Percentiles rank a stretch among this genome's conserved stretches.
These are phyloP conservation scores for Xestia rhomboidea DNA, from an alignment of 2,888 invertebrate genomes.

Conservation along the genomic window DNA sequence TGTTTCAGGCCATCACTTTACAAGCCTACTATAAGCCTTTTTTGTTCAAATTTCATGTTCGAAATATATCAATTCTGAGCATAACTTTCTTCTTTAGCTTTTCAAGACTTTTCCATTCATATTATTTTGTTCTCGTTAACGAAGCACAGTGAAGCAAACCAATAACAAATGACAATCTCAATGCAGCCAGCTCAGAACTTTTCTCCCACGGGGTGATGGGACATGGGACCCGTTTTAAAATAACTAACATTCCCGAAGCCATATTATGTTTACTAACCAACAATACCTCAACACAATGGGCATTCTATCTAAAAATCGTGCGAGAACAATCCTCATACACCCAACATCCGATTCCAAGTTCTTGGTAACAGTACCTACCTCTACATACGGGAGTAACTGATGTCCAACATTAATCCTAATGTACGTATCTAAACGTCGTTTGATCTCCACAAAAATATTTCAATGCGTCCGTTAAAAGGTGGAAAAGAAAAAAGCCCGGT, in stretches of 20 bases:
- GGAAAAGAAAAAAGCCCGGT: constrained; percentile 82
- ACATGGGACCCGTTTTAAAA: constrained; percentile 42
- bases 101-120: neutral
- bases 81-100: neutral
- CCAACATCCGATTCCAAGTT: constrained; percentile 77
- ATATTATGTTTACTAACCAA: constrained; percentile 57
- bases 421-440: constrained; percentile 88
- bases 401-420: constrained; percentile 90
- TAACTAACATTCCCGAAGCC: constrained; percentile 48
- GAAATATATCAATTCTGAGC: too few species aligned
- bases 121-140: neutral
- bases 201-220: constrained; percentile 39
- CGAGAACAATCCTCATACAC: constrained; percentile 73
- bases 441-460: constrained; percentile 90
- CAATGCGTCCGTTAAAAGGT: constrained; percentile 88
- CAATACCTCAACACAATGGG: constrained; percentile 73
- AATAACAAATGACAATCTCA: neutral
- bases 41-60: neutral
- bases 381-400: constrained; percentile 77
- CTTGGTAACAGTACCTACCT: constrained; percentile 74
- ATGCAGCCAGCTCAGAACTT: neutral
- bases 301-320: constrained; percentile 73
- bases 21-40: too few species aligned
- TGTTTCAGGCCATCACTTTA: too few species aligned
- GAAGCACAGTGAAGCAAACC: neutral